phyloP scores from a whole-genome alignment of 1,140 invertebrate genomes.

The Stegodyphus mimosarum region DNA sequence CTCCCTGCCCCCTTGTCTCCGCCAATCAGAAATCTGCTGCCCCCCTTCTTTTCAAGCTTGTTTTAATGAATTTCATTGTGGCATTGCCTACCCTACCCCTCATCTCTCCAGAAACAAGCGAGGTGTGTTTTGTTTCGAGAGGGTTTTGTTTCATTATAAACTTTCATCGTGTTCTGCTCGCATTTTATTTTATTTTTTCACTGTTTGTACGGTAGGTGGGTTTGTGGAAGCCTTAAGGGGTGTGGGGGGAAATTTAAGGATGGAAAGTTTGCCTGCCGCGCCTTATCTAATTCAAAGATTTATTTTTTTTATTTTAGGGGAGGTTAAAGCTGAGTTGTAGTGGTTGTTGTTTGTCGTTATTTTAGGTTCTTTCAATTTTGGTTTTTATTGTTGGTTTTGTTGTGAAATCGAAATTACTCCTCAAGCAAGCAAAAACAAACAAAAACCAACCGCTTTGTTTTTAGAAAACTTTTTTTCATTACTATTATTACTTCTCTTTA shows the following conservation, averaged over 20 bases:
- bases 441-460: constrained; percentile 37
- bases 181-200: neutral
- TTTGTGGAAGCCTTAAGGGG: constrained; percentile 1
- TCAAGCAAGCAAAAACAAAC: constrained; percentile 4
- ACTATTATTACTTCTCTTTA: neutral
- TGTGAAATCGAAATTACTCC: constrained; percentile 14
- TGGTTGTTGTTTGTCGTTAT: constrained; percentile 34
- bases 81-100: constrained; percentile 9
- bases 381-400: constrained; percentile 33
- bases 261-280: neutral
- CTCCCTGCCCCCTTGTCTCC: constrained; percentile 50
- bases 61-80: constrained; percentile 61
- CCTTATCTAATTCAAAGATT: constrained; percentile 56
- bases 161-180: neutral
- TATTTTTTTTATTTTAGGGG: constrained; percentile 8
- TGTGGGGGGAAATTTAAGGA: neutral
- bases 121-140: constrained; percentile 48
- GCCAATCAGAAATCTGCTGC: constrained; percentile 41
- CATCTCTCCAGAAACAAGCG: constrained; percentile 51
- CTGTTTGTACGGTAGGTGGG: neutral
- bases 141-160: constrained; percentile 60
- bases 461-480: constrained; percentile 7
- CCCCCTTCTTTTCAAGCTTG: constrained; percentile 2
- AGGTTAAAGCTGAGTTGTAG: neutral
- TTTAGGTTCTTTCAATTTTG: constrained; percentile 47